phyloP scores from a whole-genome alignment of 2,888 invertebrate species.

The Cistogaster globosa region DNA sequence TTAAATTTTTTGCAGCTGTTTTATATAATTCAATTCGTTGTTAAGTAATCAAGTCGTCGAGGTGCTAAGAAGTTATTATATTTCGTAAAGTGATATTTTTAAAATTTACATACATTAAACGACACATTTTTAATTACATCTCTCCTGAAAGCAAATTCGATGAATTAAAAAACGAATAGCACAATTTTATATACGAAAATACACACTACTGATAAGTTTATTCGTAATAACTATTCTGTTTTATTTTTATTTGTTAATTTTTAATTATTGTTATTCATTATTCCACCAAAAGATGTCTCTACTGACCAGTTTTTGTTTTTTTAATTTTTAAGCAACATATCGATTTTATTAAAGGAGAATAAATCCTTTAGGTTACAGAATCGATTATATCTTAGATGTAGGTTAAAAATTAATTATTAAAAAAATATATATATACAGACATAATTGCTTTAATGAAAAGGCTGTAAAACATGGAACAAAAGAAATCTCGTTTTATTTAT shows the following conservation, averaged over 20 bases:
- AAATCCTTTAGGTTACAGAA: constrained; percentile 7
- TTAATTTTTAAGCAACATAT: background rate
- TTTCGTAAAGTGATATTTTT: constrained; percentile 62
- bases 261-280: background rate
- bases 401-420: constrained; percentile 9
- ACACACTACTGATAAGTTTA: constrained; percentile 35
- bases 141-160: constrained; percentile 34
- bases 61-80: constrained; percentile 59
- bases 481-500: background rate
- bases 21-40: constrained; percentile 32
- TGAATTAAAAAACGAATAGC: constrained; percentile 37
- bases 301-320: constrained; percentile 17
- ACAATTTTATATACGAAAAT: constrained; percentile 54
- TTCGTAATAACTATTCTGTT: background rate
- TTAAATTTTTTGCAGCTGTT: constrained; percentile 30
- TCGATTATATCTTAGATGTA: constrained; percentile 4
- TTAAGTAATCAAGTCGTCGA: constrained; percentile 32
- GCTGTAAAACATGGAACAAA: constrained; percentile 33
- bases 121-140: constrained; percentile 8
- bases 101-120: constrained; percentile 46
- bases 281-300: constrained; percentile 6
- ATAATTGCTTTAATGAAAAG: constrained; percentile 28
- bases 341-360: too few species aligned
- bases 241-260: background rate
- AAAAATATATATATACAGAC: background rate